Evolutionary conservation across 2,888 invertebrate species (phyloP).

Genomic region (Philonicus albiceps): DNA sequence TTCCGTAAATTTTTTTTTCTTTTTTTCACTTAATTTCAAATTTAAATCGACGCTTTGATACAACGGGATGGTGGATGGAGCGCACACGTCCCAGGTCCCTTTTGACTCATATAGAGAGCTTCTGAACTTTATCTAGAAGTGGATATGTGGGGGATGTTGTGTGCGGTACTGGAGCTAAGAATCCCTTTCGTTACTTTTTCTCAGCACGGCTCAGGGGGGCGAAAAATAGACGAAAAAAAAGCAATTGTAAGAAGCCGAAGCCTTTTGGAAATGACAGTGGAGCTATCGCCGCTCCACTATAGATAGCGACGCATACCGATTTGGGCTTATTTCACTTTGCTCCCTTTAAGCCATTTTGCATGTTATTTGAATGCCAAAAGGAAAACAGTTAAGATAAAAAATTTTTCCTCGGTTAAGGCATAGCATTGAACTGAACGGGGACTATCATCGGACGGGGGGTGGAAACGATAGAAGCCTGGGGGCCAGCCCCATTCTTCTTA

Average conservation of each 20-base stretch:
- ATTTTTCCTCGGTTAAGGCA: constrained; percentile 32
- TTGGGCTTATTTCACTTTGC: constrained; percentile 50
- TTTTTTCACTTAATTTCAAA: constrained; percentile 47
- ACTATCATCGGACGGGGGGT: not conserved
- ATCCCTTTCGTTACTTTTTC: constrained; percentile 17
- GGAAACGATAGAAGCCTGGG: not conserved
- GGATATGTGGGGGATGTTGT: constrained; percentile 15
- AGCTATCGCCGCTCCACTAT: constrained; percentile 28
- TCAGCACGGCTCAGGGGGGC: not conserved
- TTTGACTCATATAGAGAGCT: constrained; percentile 31
- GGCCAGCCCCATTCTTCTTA: not conserved
- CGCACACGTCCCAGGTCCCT: constrained; percentile 22
- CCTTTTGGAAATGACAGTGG: constrained; percentile 5
- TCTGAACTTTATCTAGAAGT: constrained; percentile 15
- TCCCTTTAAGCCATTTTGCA: constrained; percentile 52
- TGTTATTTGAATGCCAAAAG: constrained; percentile 53
- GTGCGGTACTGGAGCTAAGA: not conserved
- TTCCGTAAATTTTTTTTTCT: not conserved
- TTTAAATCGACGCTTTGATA: constrained; percentile 48
- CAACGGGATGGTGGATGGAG: constrained; percentile 2
- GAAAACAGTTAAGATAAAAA: constrained; percentile 42
- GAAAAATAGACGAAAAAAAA: not conserved
- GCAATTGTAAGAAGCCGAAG: constrained; percentile 1
- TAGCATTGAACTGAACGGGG: constrained; percentile 32
- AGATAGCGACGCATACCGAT: constrained; percentile 42